Evolutionary conservation across 1,140 invertebrate genomes (phyloP), one percentile per base, ranked within the genome.

Genomic region (Vanessa tameamea): DNA sequence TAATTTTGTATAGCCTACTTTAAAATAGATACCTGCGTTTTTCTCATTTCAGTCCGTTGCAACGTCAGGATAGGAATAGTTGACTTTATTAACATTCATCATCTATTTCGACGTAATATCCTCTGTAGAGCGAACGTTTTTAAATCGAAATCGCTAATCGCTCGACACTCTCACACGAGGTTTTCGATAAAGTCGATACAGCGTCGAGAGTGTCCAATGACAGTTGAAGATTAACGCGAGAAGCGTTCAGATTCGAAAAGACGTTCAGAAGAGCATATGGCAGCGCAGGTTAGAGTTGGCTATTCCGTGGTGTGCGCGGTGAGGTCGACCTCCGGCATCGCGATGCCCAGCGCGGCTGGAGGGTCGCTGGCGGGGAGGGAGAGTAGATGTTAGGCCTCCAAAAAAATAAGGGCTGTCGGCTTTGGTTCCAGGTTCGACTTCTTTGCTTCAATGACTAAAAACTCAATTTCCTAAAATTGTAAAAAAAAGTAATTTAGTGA

Each of bases 381-480:
- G 91, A 95, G 95, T 95, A 95, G 95, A 95, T 96, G 96, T 96
- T 97, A 97, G 95, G 96, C 96, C 94, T 97, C 97, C 93, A 97
- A 92, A 93, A 97, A 97, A 92, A 97, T 97, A 61, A 97, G 93
- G 66, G 97, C 96, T 81, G 96, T 97, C 75, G 96, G 96, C 93
- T 97, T 97, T 79, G 96, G 96, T 93, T 97, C 97, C 85, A 97
- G 94, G 90, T 97, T 97, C 81, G 96, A 97, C 92, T 97, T 97
- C 90, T 98, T 98, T 75, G 96, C 96, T 92, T 98, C 97, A 61
- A 97, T 95, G 59, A 98, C 97, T 82, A 98, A 94, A 93, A 98
- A 97, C 93, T 98, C 97, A 83, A 98, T 97, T 88, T 97, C 96
- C 87, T 95, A 95, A 15, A 85, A 87, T 64, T 12, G 31, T 20